phyloP scores from a whole-genome alignment of 2,888 invertebrate species.

The Apotomis turbidana region DNA sequence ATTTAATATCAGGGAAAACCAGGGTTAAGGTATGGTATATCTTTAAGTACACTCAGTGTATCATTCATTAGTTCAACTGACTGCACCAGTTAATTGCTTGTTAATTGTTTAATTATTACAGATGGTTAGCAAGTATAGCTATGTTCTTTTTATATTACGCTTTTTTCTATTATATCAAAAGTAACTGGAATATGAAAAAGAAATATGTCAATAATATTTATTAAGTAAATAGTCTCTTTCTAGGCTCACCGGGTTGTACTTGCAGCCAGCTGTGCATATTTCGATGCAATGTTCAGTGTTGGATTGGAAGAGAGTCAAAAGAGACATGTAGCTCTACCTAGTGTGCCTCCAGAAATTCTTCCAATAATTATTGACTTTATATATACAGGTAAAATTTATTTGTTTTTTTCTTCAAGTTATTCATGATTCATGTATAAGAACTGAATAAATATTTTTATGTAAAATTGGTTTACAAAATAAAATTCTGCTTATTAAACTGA shows the following conservation, averaged over 20 bases:
- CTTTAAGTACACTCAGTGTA: not conserved
- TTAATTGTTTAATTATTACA: slow-evolving; percentile 19
- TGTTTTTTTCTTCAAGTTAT: no score
- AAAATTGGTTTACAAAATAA: no score
- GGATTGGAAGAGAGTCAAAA: slow-evolving; percentile 93
- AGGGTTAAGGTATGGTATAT: slow-evolving; percentile 83
- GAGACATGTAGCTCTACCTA: slow-evolving; percentile 91
- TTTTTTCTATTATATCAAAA: not conserved
- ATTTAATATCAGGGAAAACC: slow-evolving; percentile 89
- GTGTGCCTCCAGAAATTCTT: slow-evolving; percentile 89
- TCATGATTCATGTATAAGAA: no score
- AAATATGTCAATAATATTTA: not conserved
- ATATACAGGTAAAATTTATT: slow-evolving; percentile 86
- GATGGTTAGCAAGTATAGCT: not conserved
- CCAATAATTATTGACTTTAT: slow-evolving; percentile 93
- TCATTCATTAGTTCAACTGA: slow-evolving; percentile 1
- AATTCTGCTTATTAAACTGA: no score
- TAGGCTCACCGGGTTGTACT: slow-evolving; percentile 93
- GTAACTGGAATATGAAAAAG: not conserved
- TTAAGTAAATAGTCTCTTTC: slow-evolving; percentile 53
- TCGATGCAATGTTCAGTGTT: slow-evolving; percentile 96
- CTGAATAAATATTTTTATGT: no score
- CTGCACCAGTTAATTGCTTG: slow-evolving; percentile 12
- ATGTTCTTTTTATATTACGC: not conserved
- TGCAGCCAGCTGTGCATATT: slow-evolving; percentile 95